These are phyloP conservation scores for Agelaius phoeniceus DNA, from an alignment of 2,113 vertebrate species.

Conservation along the genomic window DNA sequence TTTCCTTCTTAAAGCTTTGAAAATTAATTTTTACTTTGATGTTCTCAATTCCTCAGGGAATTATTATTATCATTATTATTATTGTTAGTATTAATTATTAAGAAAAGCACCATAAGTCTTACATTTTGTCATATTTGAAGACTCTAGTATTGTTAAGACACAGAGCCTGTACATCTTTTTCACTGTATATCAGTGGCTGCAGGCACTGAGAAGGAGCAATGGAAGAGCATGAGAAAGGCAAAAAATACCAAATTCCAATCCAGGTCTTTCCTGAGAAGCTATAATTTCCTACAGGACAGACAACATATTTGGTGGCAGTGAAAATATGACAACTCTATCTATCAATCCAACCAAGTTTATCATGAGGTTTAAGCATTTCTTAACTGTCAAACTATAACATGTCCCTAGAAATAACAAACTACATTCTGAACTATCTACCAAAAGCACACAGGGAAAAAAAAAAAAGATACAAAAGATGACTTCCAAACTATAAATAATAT, in stretches of 20 bases:
- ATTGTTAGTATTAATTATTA: background rate
- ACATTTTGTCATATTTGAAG: background rate
- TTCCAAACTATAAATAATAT: slow-evolving; percentile 67
- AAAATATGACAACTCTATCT: slow-evolving; percentile 57
- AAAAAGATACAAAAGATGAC: slow-evolving; percentile 35
- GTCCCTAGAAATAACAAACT: slow-evolving; percentile 33
- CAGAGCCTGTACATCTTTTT: background rate
- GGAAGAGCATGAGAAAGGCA: background rate
- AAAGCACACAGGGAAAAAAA: slow-evolving; percentile 18
- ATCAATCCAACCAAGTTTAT: slow-evolving; percentile 56
- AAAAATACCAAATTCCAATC: background rate
- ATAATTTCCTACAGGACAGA: slow-evolving; percentile 27
- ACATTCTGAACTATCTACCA: slow-evolving; percentile 30
- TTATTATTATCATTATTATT: background rate
- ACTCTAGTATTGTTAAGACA: background rate
- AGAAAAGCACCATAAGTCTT: background rate
- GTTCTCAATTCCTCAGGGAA: background rate
- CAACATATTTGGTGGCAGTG: slow-evolving; percentile 25
- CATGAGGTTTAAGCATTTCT: slow-evolving; percentile 38
- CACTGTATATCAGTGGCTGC: background rate
- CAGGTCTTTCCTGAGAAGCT: slow-evolving; percentile 29
- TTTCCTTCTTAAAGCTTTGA: background rate
- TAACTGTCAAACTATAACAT: slow-evolving; percentile 59
- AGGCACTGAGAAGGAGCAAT: background rate
- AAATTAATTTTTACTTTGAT: background rate